A percentile compares a stretch with the other conserved stretches of the same genome.
phyloP scores from a whole-genome alignment of 2,113 vertebrate species.

The Rissa tridactyla region DNA sequence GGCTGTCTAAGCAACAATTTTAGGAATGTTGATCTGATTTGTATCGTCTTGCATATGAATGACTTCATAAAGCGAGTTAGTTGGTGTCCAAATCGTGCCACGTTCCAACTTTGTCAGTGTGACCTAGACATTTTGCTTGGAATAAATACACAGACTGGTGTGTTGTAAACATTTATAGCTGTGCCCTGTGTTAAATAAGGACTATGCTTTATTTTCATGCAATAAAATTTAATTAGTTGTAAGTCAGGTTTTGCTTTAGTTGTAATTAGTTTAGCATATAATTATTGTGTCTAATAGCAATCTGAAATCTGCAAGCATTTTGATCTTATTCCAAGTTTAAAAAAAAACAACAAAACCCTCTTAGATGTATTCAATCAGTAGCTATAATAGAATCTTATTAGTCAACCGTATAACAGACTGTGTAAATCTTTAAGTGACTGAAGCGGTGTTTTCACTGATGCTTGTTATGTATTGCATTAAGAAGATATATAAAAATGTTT shows the following conservation, averaged over 20 bases:
- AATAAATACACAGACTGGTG: conserved; percentile 49
- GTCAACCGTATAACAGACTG: conserved; percentile 50
- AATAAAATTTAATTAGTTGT: conserved; percentile 78
- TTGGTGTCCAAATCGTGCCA: conserved; percentile 19
- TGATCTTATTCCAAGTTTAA: conserved; percentile 70
- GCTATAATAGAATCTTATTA: conserved; percentile 51
- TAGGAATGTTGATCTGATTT: neutral
- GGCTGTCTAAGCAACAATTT: neutral
- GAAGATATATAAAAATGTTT: neutral
- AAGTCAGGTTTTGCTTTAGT: conserved; percentile 74
- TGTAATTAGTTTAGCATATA: conserved; percentile 78
- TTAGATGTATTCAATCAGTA: conserved; percentile 59
- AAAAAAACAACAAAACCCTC: conserved; percentile 5
- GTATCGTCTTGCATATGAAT: neutral
- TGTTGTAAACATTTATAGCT: conserved; percentile 61
- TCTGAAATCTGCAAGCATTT: conserved; percentile 72
- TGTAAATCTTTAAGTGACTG: conserved; percentile 34
- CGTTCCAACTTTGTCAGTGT: conserved; percentile 52
- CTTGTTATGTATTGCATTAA: neutral
- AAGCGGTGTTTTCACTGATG: conserved; percentile 12
- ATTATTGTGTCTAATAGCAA: conserved; percentile 76
- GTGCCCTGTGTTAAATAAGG: conserved; percentile 66
- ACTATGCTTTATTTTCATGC: conserved; percentile 66
- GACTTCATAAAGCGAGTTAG: conserved; percentile 37
- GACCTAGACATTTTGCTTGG: conserved; percentile 51